These are phyloP conservation scores for Luperina nickerlii DNA, from an alignment of 2,888 invertebrate species.

Conservation along the genomic window DNA sequence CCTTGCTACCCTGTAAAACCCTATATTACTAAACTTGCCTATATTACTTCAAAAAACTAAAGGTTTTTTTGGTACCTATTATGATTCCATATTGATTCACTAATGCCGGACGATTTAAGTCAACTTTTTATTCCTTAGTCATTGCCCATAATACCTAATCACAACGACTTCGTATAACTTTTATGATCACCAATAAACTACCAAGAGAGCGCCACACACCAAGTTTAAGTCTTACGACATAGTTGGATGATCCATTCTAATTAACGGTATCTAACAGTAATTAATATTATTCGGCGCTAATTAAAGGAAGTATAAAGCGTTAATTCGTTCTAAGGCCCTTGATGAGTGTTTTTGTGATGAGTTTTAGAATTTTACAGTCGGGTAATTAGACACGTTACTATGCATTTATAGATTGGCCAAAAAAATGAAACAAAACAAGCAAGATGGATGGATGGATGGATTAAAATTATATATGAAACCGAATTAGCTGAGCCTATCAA, in stretches of 20 bases:
- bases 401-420: no score
- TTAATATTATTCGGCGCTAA: conserved; percentile 66
- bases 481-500: neutral
- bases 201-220: conserved; percentile 38
- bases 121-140: conserved; percentile 10
- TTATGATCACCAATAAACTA: conserved; percentile 27
- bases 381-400: neutral
- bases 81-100: neutral
- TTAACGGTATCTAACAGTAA: conserved; percentile 49
- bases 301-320: conserved; percentile 63
- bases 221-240: neutral
- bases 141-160: conserved; percentile 21
- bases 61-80: no score
- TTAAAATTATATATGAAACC: neutral
- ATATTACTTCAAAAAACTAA: neutral
- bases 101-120: no score
- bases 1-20: no score
- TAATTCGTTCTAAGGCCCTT: conserved; percentile 61
- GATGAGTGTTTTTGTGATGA: conserved; percentile 13
- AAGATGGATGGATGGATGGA: no score
- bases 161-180: conserved; percentile 26
- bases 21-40: no score
- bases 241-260: conserved; percentile 34
- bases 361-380: neutral
- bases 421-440: neutral